Evolutionary conservation across 2,797 vertebrate species (phyloP).

Genomic region (Xiphorhynchus erythropygius): DNA sequence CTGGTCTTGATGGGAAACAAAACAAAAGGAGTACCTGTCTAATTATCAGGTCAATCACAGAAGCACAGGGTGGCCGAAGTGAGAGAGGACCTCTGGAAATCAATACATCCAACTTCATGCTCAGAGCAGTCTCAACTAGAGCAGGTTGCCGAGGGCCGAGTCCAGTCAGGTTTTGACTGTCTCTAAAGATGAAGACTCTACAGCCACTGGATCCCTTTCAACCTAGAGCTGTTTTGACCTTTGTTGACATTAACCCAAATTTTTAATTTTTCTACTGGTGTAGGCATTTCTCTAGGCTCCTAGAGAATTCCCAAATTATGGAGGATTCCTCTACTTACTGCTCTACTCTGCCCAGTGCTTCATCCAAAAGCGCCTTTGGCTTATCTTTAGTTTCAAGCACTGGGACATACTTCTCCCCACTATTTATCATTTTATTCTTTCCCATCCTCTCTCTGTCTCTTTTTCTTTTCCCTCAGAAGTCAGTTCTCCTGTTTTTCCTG

Average conservation of each 20-base stretch:
- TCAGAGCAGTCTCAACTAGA: background rate
- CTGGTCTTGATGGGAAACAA: background rate
- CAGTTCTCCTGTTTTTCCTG: background rate
- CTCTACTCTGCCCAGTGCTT: background rate
- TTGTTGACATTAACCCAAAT: background rate
- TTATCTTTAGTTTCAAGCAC: background rate
- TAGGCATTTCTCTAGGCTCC: background rate
- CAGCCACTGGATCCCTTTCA: background rate
- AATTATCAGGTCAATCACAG: background rate
- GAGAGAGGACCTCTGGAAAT: background rate
- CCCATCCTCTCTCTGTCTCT: background rate
- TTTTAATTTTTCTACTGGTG: background rate
- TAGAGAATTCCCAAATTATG: background rate
- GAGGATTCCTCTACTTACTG: background rate
- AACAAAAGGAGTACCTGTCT: rapidly evolving
- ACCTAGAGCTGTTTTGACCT: background rate
- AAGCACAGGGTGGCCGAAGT: background rate
- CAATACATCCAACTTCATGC: rapidly evolving
- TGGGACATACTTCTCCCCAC: background rate
- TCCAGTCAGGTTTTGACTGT: background rate
- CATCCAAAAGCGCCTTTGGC: background rate
- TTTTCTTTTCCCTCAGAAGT: background rate
- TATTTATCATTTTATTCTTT: background rate
- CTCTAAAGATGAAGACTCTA: background rate
- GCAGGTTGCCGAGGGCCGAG: background rate